A percentile compares a stretch with the other conserved stretches of the same genome.
Conservation (phyloP, 1,140 invertebrate species). For the Sogatella furcifera region DNA sequence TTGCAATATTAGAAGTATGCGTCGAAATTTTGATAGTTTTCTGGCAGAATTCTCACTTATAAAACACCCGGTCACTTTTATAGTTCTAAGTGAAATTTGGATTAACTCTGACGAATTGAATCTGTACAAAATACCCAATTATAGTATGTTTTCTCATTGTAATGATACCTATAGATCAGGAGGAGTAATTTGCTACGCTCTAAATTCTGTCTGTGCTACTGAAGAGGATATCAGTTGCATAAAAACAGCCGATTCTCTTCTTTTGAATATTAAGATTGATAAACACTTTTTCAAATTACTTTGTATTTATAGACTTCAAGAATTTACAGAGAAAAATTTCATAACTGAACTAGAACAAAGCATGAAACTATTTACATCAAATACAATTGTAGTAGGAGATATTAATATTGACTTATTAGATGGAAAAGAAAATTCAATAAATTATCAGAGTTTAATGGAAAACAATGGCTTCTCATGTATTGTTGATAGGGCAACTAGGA, state of each 20-base stretch:
- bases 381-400: slow-evolving; percentile 3
- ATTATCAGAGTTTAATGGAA: no score
- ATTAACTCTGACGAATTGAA: not conserved
- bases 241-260: slow-evolving; percentile 3
- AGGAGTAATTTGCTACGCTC: not conserved
- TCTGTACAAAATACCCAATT: no score
- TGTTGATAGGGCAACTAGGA: no score
- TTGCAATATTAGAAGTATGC: not conserved
- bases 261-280: not conserved
- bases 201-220: not conserved
- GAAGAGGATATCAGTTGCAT: not conserved
- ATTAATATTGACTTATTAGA: slow-evolving; percentile 1
- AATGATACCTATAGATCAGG: slow-evolving; percentile 4
- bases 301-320: not conserved
- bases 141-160: not conserved
- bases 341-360: not conserved
- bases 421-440: not conserved
- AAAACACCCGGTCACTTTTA: no score
- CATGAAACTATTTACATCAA: not conserved
- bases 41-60: no score
- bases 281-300: no score
- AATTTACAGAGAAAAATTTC: not conserved
- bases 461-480: no score
- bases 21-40: not conserved
- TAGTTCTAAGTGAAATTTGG: no score